Conservation (phyloP, 2,888 invertebrate genomes). For the Drosophila demipolita region DNA sequence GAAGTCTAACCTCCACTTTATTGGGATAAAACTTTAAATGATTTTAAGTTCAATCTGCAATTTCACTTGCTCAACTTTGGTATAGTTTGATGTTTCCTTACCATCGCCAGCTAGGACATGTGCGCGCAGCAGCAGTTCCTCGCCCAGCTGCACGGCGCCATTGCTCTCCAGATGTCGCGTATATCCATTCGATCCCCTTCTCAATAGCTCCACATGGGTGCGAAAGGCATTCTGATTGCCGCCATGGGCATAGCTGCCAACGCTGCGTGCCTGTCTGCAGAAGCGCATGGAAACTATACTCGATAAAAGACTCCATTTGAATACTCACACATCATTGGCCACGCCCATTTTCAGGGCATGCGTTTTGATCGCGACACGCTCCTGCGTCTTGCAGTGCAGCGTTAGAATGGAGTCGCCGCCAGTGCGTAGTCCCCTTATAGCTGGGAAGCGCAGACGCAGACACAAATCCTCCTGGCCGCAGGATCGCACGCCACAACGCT, state of each 20-base stretch:
- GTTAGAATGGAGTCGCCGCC: constrained; percentile 86
- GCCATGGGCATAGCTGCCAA: constrained; percentile 86
- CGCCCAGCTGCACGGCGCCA: constrained; percentile 87
- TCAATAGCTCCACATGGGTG: constrained; percentile 86
- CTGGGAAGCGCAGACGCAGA: constrained; percentile 86
- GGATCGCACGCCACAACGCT: constrained; percentile 86
- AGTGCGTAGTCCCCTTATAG: constrained; percentile 86
- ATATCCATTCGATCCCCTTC: constrained; percentile 86
- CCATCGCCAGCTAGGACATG: constrained; percentile 87
- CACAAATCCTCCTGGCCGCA: constrained; percentile 86
- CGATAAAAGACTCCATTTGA: neutral
- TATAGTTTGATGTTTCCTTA: constrained; percentile 64
- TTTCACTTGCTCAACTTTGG: too few relatives aligned
- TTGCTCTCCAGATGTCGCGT: constrained; percentile 86
- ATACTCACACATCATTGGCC: constrained; percentile 85
- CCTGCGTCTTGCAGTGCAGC: constrained; percentile 87
- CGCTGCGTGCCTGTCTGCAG: constrained; percentile 82
- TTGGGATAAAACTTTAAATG: too few relatives aligned
- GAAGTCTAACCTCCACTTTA: too few relatives aligned
- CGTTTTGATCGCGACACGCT: constrained; percentile 86
- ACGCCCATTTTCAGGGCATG: constrained; percentile 85
- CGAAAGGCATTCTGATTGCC: constrained; percentile 86
- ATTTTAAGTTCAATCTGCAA: too few relatives aligned
- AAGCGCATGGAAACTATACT: too few relatives aligned
- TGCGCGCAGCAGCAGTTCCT: constrained; percentile 86